Evolutionary conservation across 1,140 invertebrate species (phyloP), one percentile per base, ranked within the genome.

Genomic region (Drosophila lini): DNA sequence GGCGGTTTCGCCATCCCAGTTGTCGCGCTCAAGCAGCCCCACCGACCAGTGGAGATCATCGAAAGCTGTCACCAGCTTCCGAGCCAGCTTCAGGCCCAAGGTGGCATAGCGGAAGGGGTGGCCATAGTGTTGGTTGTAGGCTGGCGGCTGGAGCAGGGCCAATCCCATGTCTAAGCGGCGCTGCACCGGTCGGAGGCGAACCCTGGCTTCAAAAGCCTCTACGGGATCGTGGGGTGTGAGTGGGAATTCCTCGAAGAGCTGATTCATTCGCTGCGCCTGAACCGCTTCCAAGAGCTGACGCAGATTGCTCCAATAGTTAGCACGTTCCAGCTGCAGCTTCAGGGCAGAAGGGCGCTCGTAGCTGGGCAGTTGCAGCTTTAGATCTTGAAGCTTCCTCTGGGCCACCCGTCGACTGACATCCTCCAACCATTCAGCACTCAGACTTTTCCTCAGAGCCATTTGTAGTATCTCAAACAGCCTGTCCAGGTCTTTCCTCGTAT

Each of bases 1-100:
- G 45, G 97, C 97, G 0, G 98, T 99, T 2, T 95, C 94, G 74
- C 98, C 96, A 79, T 99, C 97, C 99, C 99, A 99, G 97, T 98
- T 99, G 10, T 81, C 69, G 9, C 40, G 64, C 13, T 88, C 91
- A 3, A 71, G 44, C 31, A 80, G 22, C 79, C 98, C 95, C 58
- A 99, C 92, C 91, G 99, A 99, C 6, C 99, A 99, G 93, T 97
- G 98, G 94, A 98, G 96, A 93, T 99, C 98, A 93, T 99, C 98
- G 92, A 99, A 99, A 3, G 97, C 97, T 90, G 97, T 97, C 0
- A 97, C 98, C 44, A 99, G 91, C 92, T 98, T 97, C 91, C 98
- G 97, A 1, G 97, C 97, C 95, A 98, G 97, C 0, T 97, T 96
- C 1, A 98, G 96, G 0, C 98, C 98, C 94, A 99, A 97, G 0